A percentile compares a stretch with the other conserved stretches of the same genome.
phyloP scores from a whole-genome alignment of 2,888 invertebrate genomes.

The Melanostoma scalare region DNA sequence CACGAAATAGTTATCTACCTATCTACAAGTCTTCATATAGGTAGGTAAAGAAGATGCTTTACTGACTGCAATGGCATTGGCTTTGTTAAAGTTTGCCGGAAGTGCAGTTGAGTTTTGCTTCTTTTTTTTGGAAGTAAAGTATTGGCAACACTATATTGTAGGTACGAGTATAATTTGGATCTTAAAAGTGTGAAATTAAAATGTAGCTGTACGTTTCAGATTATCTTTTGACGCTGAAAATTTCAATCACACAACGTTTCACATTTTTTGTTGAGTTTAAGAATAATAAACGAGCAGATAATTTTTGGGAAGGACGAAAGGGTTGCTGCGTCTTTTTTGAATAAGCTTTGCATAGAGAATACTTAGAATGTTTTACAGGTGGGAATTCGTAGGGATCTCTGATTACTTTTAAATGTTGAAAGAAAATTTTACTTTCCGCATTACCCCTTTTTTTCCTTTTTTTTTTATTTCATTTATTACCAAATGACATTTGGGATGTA shows the following conservation, averaged over 20 bases:
- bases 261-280: no score
- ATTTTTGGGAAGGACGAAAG: not conserved
- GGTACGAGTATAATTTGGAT: not conserved
- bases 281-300: no score
- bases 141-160: not conserved
- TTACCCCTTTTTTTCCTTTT: no score
- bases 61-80: constrained; percentile 50
- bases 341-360: no score
- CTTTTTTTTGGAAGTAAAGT: constrained; percentile 9
- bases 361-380: no score
- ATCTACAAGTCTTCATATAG: not conserved
- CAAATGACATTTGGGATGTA: no score
- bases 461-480: no score
- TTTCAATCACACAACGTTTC: not conserved
- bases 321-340: not conserved
- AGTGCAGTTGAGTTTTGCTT: constrained; percentile 44
- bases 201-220: constrained; percentile 21
- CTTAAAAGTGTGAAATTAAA: constrained; percentile 25
- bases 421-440: no score
- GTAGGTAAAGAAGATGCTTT: constrained; percentile 6
- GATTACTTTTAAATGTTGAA: no score
- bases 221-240: constrained; percentile 14
- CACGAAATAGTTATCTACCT: no score
- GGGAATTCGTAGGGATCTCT: no score
- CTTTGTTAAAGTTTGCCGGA: constrained; percentile 56